These are phyloP conservation scores for Iphiclides podalirius DNA, from an alignment of 2,888 invertebrate genomes.

Conservation along the genomic window DNA sequence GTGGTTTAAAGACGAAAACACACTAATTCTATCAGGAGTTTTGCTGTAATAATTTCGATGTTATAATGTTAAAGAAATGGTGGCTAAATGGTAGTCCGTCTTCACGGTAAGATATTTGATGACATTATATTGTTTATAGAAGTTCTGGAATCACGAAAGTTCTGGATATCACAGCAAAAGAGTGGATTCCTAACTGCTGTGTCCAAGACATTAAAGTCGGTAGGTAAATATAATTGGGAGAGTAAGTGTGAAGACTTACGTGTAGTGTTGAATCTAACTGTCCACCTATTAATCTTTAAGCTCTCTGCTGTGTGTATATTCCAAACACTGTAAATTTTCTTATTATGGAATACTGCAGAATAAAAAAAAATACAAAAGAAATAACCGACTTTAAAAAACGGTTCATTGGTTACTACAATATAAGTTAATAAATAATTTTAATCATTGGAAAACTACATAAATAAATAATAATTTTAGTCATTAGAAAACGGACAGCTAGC, in stretches of 20 bases:
- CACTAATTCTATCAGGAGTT: neutral
- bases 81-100: conserved; percentile 8
- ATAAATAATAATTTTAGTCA: no score
- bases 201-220: neutral
- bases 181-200: neutral
- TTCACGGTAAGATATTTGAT: conserved; percentile 7
- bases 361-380: no score
- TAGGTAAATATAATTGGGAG: neutral
- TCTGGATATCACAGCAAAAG: neutral
- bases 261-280: neutral
- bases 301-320: neutral
- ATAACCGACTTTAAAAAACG: no score
- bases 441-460: no score
- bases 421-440: no score
- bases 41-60: conserved; percentile 4
- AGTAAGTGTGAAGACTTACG: neutral
- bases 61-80: conserved; percentile 12
- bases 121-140: conserved; percentile 10
- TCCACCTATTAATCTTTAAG: neutral
- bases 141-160: neutral
- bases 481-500: no score
- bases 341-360: neutral
- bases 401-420: no score
- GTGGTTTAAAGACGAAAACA: neutral
- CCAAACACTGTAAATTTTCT: neutral